Conservation (phyloP, 2,113 vertebrate species). For the Lophura nycthemera region DNA sequence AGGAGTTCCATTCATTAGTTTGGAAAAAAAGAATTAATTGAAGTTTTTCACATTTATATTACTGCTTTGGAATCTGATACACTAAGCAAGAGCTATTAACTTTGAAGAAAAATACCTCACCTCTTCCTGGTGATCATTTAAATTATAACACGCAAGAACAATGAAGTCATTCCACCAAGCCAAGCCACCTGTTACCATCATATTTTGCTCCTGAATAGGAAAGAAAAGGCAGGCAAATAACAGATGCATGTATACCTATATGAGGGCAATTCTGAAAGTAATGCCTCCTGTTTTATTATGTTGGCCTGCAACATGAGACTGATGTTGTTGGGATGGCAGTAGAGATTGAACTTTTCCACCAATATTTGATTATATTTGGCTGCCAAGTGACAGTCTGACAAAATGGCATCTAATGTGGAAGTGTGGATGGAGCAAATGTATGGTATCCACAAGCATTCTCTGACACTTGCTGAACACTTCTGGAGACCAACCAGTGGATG, state of each 20-base stretch:
- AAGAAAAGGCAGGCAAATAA: background rate
- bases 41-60: background rate
- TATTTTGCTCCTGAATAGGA: conserved; percentile 92
- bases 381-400: background rate
- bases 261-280: background rate
- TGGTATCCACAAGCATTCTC: background rate
- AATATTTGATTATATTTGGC: background rate
- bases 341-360: background rate
- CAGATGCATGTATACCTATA: background rate
- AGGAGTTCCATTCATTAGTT: background rate
- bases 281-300: background rate
- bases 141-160: conserved; percentile 95
- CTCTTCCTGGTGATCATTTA: conserved; percentile 94
- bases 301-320: too few relatives aligned
- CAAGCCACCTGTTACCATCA: conserved; percentile 95
- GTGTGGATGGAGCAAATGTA: background rate
- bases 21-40: background rate
- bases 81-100: background rate
- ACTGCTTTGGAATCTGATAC: background rate
- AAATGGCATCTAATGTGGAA: background rate
- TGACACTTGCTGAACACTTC: background rate
- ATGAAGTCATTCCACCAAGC: conserved; percentile 98
- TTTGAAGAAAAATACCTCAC: conserved; percentile 73
- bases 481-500: background rate
- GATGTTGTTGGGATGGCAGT: background rate